Conservation (phyloP, 2,888 invertebrate species). For the Yponomeuta cagnagella region DNA sequence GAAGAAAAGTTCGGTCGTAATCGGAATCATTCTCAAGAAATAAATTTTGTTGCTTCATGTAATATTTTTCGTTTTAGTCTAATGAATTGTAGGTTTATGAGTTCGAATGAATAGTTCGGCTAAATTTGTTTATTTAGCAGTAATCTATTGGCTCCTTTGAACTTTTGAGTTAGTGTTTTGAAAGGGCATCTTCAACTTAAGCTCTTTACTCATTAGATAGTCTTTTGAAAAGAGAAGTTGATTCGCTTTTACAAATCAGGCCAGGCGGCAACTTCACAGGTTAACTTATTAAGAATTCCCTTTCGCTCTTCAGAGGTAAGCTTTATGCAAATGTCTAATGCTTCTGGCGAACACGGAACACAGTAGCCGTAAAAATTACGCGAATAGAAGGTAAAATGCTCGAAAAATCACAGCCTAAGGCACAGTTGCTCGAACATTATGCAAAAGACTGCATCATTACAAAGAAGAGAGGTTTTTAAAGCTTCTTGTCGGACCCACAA, state of each 20-base stretch:
- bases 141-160: not conserved
- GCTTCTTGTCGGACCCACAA: too few relatives aligned
- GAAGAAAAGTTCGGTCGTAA: constrained; percentile 43
- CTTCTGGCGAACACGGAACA: constrained; percentile 26
- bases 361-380: constrained; percentile 16
- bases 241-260: constrained; percentile 12
- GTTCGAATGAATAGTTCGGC: constrained; percentile 35
- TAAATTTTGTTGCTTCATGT: constrained; percentile 16
- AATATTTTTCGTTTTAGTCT: constrained; percentile 25
- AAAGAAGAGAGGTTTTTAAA: not conserved
- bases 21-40: constrained; percentile 17
- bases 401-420: constrained; percentile 1
- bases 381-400: constrained; percentile 5
- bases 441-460: not conserved
- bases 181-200: not conserved
- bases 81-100: constrained; percentile 54
- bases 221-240: constrained; percentile 20
- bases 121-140: not conserved
- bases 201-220: not conserved
- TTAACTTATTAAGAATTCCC: constrained; percentile 41
- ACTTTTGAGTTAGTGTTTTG: not conserved
- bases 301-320: constrained; percentile 31
- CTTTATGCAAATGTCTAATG: constrained; percentile 38
- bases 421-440: not conserved
- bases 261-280: constrained; percentile 22